phyloP scores from a whole-genome alignment of 2,888 invertebrate species.

The Phlogophora meticulosa region DNA sequence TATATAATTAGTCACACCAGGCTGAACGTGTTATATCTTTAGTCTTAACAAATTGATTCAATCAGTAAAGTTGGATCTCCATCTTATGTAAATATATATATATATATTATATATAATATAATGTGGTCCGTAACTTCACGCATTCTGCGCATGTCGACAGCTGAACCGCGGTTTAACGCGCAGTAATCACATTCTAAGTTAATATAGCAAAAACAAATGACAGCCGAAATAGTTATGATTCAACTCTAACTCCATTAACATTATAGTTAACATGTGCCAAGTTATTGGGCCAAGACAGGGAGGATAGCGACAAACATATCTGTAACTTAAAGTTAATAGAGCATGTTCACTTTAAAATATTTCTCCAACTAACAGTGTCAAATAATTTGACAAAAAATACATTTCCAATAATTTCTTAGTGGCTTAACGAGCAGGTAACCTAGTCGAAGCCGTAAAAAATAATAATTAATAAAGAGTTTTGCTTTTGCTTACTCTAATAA shows the following conservation, averaged over 20 bases:
- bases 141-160: conserved; percentile 45
- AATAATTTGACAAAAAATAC: conserved; percentile 31
- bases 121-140: conserved; percentile 62
- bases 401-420: conserved; percentile 40
- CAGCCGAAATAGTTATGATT: conserved; percentile 34
- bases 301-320: conserved; percentile 37
- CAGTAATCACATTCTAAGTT: conserved; percentile 41
- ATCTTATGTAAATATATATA: conserved; percentile 53
- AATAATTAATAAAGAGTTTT: conserved; percentile 60
- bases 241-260: conserved; percentile 48
- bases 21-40: conserved; percentile 44
- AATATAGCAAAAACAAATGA: conserved; percentile 26
- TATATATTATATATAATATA: conserved; percentile 37
- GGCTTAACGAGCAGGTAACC: conserved; percentile 47
- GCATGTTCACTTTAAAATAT: conserved; percentile 30
- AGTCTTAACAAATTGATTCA: conserved; percentile 37
- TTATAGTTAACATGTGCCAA: conserved; percentile 39
- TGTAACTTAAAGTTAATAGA: conserved; percentile 49
- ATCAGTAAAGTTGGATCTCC: conserved; percentile 36
- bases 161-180: conserved; percentile 45
- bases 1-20: conserved; percentile 39
- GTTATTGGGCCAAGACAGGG: conserved; percentile 30
- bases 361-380: conserved; percentile 31
- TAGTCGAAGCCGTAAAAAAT: conserved; percentile 52
- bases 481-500: conserved; percentile 72